Evolutionary conservation across 2,888 invertebrate genomes (phyloP), one percentile per base, ranked within the genome.

Genomic region (Phengaris alcon): DNA sequence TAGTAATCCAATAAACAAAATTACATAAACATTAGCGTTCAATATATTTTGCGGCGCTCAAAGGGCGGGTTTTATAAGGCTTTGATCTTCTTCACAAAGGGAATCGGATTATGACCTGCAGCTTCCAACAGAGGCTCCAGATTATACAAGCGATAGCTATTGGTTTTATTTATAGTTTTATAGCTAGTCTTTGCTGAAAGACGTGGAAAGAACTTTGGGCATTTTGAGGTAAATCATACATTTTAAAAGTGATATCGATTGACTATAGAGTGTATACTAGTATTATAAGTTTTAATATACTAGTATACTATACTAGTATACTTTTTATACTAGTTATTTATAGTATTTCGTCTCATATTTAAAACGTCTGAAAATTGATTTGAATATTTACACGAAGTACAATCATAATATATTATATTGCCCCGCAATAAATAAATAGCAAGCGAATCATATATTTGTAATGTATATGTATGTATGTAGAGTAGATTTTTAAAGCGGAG

Each of bases 21-120:
- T 64, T 6, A 59, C 22, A 59, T 59, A 64, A 35, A 35, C 44
- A 64, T 64, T 44, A 64, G 35, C 64, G 22, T 64, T 64, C 64
- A 64, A 64, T 64, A 64, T 64, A 64, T 64, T 64, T 64, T 44
- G 35, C 64, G 35, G 64, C 64, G 64, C 64, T 64, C 64, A 64
- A 64, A 64, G 64, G 59, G 12, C 22, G 22, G 64, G 35, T 44
- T 64, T 44, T 59, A 59, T 59, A 35, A 13, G 64, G 35, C 35
- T 64, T 64, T 64, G 64, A 64, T 44, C 64, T 35, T 64, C 64
- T 64, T 64, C 64, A 64, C 64, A 64, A 64, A 64, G 64, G 64
- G 64, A 64, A 64, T 64, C 6, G 64, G 64, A 64, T 64, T 64
- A 64, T 64, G 64, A 59, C 22, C 59, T 59, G 59, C 59, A 59